These are phyloP conservation scores for Solenopsis fugax DNA, from an alignment of 1,140 invertebrate species.

Conservation along the genomic window DNA sequence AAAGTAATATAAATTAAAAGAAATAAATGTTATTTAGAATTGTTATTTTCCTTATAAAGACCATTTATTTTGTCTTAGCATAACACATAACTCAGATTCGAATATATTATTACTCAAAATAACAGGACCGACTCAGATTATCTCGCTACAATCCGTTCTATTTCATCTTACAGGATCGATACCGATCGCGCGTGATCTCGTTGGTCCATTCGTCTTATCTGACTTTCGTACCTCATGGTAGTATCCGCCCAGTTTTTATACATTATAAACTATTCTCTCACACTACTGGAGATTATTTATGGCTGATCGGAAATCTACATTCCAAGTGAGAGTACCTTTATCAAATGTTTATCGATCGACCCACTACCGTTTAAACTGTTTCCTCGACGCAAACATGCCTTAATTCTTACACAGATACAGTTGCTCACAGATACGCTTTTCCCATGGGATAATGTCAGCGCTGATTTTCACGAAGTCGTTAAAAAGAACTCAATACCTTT, in stretches of 20 bases:
- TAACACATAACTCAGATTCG: neutral
- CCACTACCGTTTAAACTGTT: conserved; percentile 24
- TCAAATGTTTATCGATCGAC: conserved; percentile 61
- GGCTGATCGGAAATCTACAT: conserved; percentile 7
- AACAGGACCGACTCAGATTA: neutral
- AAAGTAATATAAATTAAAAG: neutral
- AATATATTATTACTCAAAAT: conserved; percentile 23
- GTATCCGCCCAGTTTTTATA: conserved; percentile 57
- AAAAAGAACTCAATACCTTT: neutral
- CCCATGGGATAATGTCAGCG: neutral
- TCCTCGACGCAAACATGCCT: neutral
- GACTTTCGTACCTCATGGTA: conserved; percentile 26
- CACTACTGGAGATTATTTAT: conserved; percentile 65
- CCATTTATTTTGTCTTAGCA: neutral
- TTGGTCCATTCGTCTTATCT: conserved; percentile 42
- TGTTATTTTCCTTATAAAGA: neutral
- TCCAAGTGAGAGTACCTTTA: conserved; percentile 57
- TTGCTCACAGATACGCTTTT: neutral
- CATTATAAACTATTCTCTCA: conserved; percentile 45
- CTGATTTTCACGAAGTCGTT: neutral
- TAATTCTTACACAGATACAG: neutral
- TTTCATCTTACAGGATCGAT: conserved; percentile 32
- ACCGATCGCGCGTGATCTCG: conserved; percentile 26
- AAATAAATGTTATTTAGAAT: neutral
- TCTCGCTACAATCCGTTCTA: conserved; percentile 22